phyloP scores from a whole-genome alignment of 1,140 invertebrate genomes.

The Camponotus floridanus region DNA sequence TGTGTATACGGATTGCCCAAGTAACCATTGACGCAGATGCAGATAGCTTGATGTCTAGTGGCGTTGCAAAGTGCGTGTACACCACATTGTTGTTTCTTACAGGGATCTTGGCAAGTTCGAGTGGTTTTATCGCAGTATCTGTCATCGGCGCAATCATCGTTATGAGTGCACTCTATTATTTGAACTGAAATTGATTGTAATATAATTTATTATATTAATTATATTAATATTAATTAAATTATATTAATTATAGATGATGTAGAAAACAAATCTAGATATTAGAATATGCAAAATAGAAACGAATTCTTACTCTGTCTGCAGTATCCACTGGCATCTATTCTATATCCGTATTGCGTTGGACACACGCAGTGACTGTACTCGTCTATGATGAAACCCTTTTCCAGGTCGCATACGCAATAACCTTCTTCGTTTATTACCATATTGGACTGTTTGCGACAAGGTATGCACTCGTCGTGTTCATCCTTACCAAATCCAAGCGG shows the following conservation, averaged over 20 bases:
- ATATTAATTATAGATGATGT: background rate
- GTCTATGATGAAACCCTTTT: constrained; percentile 91
- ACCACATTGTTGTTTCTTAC: constrained; percentile 90
- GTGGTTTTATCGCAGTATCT: constrained; percentile 90
- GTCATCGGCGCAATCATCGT: constrained; percentile 93
- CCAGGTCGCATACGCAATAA: constrained; percentile 92
- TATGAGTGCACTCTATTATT: constrained; percentile 89
- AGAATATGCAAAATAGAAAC: background rate
- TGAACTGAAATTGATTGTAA: constrained; percentile 74
- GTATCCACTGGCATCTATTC: constrained; percentile 88
- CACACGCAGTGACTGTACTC: constrained; percentile 93
- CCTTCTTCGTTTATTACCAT: constrained; percentile 92
- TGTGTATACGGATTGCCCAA: constrained; percentile 90
- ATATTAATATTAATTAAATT: too few species aligned
- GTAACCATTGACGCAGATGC: constrained; percentile 91
- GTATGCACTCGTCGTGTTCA: constrained; percentile 91
- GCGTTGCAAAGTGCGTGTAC: constrained; percentile 93
- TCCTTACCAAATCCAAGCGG: constrained; percentile 92
- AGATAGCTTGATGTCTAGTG: constrained; percentile 92
- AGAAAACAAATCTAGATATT: background rate
- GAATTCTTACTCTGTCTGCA: constrained; percentile 87
- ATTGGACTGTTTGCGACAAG: constrained; percentile 90
- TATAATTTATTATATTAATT: too few species aligned
- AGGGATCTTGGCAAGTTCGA: constrained; percentile 92
- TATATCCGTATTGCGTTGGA: constrained; percentile 90